These are phyloP conservation scores for Anoplophora glabripennis DNA, from an alignment of 1,140 invertebrate species.

Conservation along the genomic window DNA sequence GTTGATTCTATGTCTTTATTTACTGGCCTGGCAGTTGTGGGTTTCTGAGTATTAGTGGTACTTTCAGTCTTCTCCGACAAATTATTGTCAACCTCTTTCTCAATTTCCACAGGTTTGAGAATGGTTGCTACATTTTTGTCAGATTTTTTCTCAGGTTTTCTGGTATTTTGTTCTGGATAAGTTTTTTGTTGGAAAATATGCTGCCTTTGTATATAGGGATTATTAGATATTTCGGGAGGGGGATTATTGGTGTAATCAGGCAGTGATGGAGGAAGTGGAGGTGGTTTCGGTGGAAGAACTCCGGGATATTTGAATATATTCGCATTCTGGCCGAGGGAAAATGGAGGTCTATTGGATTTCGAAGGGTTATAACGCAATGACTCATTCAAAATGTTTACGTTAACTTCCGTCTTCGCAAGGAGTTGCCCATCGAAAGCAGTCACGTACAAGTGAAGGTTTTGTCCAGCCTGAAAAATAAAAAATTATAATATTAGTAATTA, in stretches of 20 bases:
- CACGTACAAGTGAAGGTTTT: slow-evolving; percentile 67
- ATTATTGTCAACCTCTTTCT: slow-evolving; percentile 5
- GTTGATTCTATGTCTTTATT: slow-evolving; percentile 2
- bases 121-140: slow-evolving; percentile 4
- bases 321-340: slow-evolving; percentile 9
- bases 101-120: slow-evolving; percentile 5
- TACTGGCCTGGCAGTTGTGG: slow-evolving; percentile 2
- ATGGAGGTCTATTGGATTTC: slow-evolving; percentile 15
- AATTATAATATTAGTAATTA: background rate
- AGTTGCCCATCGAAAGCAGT: slow-evolving; percentile 66
- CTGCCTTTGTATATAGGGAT: slow-evolving; percentile 7
- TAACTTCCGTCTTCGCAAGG: slow-evolving; percentile 69
- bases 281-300: slow-evolving; percentile 19
- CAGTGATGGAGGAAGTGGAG: slow-evolving; percentile 7
- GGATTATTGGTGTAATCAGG: slow-evolving; percentile 18
- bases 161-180: slow-evolving; percentile 28
- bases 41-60: background rate
- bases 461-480: slow-evolving; percentile 56
- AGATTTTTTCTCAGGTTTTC: background rate
- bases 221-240: background rate
- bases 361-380: slow-evolving; percentile 39
- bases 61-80: slow-evolving; percentile 5
- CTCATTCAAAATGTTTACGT: slow-evolving; percentile 58
- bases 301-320: slow-evolving; percentile 6
- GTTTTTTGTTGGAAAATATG: slow-evolving; percentile 28